Base-by-base conservation (phyloP, 2,113 vertebrate genomes). In the Lepisosteus osseus region DNA sequence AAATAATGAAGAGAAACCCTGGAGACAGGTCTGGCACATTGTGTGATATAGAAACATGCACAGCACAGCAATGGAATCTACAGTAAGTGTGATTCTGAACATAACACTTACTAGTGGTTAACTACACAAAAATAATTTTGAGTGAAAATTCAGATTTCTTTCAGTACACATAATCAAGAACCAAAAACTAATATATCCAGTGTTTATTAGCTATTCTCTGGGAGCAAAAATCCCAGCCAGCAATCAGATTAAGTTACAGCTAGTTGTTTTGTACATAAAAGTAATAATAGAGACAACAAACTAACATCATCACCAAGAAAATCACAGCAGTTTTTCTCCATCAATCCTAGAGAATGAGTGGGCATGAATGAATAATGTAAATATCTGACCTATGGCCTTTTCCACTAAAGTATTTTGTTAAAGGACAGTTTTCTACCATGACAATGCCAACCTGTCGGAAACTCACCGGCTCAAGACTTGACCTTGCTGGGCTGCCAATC, bases 11-110 rank as follows among this genome's bases (percentile, higher is more conserved):
- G 61, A 75, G 64, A 78, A 65, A 71, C 78, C 67, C 61, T 67
- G 70, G 71, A 70, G 15, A 44, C 68, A 67, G 67, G 73, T 66
- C 59, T 8, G 61, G 63, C 43, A 13, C 42, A 40, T 51, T 51
- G 47, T 9, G 51, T 64, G 69, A 80, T 67, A 72, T 43, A 51
- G 76, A 74, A 77, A 81, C 74, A 78, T 82, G 77, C 78, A 76
- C 68, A 69, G 72, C 29, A 29, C 29, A 29, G 29, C 29, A 29
- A 29, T 29, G 15, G 15, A 17, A 17, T 17, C 15, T 17, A 80
- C 79, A 70, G 29, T 63, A 72, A 76, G 64, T 75, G 72, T 61
- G 76, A 77, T 77, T 64, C 12, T 42, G 65, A 67, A 61, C 42
- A 7, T 14, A 44, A 62, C 63, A n/a, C 17, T 40, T 44, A 42